phyloP scores from a whole-genome alignment of 2,888 invertebrate genomes.

The Elegia similella region DNA sequence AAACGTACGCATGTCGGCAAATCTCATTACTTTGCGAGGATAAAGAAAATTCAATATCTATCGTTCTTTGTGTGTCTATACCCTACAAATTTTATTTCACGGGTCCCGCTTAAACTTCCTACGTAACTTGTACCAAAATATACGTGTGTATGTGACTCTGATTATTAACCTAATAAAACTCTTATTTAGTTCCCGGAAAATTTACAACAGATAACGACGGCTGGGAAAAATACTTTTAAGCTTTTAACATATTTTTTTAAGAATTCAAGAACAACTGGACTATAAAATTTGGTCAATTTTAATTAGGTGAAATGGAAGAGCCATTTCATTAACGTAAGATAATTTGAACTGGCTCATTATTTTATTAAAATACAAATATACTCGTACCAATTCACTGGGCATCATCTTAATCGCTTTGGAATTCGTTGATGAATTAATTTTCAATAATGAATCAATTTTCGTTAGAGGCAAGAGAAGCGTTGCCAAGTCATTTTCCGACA shows the following conservation, averaged over 20 bases:
- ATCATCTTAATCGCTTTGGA: conserved; percentile 28
- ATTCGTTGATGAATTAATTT: conserved; percentile 39
- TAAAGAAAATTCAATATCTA: conserved; percentile 69
- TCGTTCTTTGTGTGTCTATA: conserved; percentile 52
- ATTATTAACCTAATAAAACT: conserved; percentile 11
- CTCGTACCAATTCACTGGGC: conserved; percentile 26
- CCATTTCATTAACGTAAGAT: not conserved
- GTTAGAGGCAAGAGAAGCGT: conserved; percentile 37
- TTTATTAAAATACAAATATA: conserved; percentile 4
- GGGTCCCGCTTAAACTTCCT: conserved; percentile 39
- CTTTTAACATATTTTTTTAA: not conserved
- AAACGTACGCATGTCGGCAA: conserved; percentile 63
- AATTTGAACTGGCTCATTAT: not conserved
- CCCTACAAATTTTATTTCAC: conserved; percentile 51
- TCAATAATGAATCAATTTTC: conserved; percentile 49
- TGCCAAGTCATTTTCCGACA: conserved; percentile 53
- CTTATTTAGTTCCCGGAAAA: conserved; percentile 2
- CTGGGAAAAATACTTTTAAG: not conserved
- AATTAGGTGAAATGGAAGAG: too few relatives aligned
- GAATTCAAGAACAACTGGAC: not conserved
- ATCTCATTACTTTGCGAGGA: conserved; percentile 68
- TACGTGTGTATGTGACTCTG: conserved; percentile 18
- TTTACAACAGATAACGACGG: not conserved
- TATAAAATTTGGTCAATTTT: not conserved
- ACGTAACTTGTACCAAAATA: conserved; percentile 15